These are phyloP conservation scores for Heliconius erato DNA, from an alignment of 2,888 invertebrate genomes.

Conservation along the genomic window DNA sequence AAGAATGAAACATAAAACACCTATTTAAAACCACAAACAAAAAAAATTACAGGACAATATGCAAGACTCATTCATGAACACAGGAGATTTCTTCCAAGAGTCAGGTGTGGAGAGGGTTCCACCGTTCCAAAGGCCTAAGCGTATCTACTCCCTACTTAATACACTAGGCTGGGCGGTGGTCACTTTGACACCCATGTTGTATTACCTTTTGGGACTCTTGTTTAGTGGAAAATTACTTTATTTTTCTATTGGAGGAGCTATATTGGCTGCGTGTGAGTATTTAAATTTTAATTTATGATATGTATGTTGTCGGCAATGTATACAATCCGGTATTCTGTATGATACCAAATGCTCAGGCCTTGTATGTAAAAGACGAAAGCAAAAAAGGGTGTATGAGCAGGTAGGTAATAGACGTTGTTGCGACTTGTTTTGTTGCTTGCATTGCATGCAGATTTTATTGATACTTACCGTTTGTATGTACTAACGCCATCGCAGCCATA, in stretches of 20 bases:
- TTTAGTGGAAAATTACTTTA: constrained; percentile 90
- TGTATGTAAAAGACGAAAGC: no score
- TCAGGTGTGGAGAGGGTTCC: constrained; percentile 89
- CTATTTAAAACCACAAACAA: no score
- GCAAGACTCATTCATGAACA: constrained; percentile 90
- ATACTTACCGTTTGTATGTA: no score
- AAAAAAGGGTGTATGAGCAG: no score
- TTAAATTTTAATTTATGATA: not conserved
- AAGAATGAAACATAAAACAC: no score
- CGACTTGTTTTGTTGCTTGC: no score
- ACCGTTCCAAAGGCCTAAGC: constrained; percentile 84
- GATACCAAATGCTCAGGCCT: no score
- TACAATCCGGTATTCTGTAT: no score
- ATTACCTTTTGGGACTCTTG: constrained; percentile 88
- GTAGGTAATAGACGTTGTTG: no score
- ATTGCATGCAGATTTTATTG: no score
- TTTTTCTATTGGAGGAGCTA: constrained; percentile 88
- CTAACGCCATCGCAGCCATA: no score
- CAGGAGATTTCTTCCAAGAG: constrained; percentile 92
- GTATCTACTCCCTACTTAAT: constrained; percentile 89
- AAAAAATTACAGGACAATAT: constrained; percentile 87
- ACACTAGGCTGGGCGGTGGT: constrained; percentile 89
- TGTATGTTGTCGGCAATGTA: no score
- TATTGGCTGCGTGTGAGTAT: constrained; percentile 89
- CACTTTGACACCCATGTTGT: constrained; percentile 90